A percentile compares a stretch with the other conserved stretches of the same genome.
Evolutionary conservation across 2,797 vertebrate species (phyloP).

Genomic region (Anniella stebbinsi): DNA sequence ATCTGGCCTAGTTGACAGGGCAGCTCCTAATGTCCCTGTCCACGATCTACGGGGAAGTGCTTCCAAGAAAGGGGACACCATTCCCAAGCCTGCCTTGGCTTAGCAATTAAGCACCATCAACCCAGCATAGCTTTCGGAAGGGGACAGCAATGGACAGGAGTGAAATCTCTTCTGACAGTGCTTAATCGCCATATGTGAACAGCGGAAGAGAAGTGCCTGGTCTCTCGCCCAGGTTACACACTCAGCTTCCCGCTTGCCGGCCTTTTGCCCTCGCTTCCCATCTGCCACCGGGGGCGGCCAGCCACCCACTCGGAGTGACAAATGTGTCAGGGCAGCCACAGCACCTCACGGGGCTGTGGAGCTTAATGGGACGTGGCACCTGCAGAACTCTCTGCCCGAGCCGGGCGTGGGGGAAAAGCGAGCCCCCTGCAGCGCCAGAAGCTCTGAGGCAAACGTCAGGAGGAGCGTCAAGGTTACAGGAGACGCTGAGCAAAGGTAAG

Average conservation of each 20-base stretch:
- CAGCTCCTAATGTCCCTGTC: not conserved
- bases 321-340: slow-evolving; percentile 11
- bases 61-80: not conserved
- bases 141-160: not conserved
- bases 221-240: not conserved
- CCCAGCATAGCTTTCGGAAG: not conserved
- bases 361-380: slow-evolving; percentile 30
- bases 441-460: not conserved
- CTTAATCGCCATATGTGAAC: not conserved
- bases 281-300: not conserved
- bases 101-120: not conserved
- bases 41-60: not conserved
- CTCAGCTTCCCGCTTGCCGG: slow-evolving; percentile 16
- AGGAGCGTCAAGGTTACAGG: not conserved
- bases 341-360: not conserved
- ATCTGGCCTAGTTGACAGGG: too few relatives aligned
- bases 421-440: not conserved
- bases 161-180: not conserved
- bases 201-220: not conserved
- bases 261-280: not conserved
- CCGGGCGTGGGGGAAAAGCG: not conserved
- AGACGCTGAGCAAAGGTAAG: not conserved
- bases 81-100: not conserved
- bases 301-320: slow-evolving; percentile 5
- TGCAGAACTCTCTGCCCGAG: not conserved